phyloP scores from a whole-genome alignment of 64 coral and sea anemone species.

The Astreopora myriophthalma region DNA sequence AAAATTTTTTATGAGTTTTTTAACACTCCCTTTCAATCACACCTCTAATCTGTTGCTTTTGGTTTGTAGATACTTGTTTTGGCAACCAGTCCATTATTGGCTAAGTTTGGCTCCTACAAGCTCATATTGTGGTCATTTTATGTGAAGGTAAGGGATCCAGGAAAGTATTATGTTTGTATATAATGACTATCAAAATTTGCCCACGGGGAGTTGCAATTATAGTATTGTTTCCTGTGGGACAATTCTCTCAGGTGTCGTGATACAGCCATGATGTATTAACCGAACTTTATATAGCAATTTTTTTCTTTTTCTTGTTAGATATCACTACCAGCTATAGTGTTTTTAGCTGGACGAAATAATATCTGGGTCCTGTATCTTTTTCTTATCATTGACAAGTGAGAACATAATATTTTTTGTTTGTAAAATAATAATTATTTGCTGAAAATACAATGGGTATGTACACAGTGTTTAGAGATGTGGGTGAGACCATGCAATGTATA shows the following conservation, averaged over 20 bases:
- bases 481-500: too few species aligned
- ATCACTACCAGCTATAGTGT: conserved; percentile 72
- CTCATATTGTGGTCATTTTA: conserved; percentile 86
- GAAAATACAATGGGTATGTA: too few species aligned
- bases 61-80: conserved; percentile 81
- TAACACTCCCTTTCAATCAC: neutral
- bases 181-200: neutral
- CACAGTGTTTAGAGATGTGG: too few species aligned
- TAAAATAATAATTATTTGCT: too few species aligned
- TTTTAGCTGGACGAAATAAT: conserved; percentile 77
- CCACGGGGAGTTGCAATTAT: too few species aligned
- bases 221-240: too few species aligned
- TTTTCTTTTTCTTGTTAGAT: conserved; percentile 68
- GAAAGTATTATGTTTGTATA: neutral
- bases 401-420: too few species aligned
- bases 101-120: conserved; percentile 85
- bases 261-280: neutral
- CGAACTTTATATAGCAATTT: neutral
- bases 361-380: conserved; percentile 83
- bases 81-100: conserved; percentile 70
- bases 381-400: conserved; percentile 90
- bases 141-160: conserved; percentile 79
- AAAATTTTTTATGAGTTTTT: too few species aligned
- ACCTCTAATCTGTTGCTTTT: neutral
- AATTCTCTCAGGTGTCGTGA: neutral